phyloP scores from a whole-genome alignment of 2,888 invertebrate genomes.

The Parascotia fuliginaria region DNA sequence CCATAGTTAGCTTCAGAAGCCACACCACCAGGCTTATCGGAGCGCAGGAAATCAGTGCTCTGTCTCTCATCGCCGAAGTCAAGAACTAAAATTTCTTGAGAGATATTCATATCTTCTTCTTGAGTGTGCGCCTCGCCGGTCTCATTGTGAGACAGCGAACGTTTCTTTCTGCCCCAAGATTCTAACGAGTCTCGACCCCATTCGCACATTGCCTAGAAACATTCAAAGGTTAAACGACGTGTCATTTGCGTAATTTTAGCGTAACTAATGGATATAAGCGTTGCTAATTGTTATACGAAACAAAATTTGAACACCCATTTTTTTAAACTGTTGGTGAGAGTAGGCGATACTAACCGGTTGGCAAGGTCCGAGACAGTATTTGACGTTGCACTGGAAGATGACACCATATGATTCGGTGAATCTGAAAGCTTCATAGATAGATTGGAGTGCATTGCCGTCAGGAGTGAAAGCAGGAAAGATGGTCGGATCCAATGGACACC shows the following conservation, averaged over 20 bases:
- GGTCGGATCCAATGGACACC: conserved; percentile 96
- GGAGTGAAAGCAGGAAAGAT: conserved; percentile 97
- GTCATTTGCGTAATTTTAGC: conserved; percentile 34
- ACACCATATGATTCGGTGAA: conserved; percentile 98
- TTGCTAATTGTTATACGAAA: conserved; percentile 31
- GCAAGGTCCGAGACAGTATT: conserved; percentile 97
- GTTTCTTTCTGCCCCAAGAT: conserved; percentile 96
- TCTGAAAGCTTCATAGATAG: conserved; percentile 97
- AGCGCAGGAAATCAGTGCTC: conserved; percentile 91
- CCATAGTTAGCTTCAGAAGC: conserved; percentile 89
- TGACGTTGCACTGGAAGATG: conserved; percentile 98
- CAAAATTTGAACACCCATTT: conserved; percentile 18
- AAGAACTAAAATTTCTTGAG: conserved; percentile 96
- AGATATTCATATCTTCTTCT: conserved; percentile 95
- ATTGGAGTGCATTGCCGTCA: conserved; percentile 95
- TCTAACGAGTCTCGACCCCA: conserved; percentile 96
- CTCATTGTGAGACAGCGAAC: conserved; percentile 87
- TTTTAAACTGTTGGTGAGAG: conserved; percentile 15
- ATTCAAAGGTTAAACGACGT: conserved; percentile 40
- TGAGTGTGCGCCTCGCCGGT: conserved; percentile 87
- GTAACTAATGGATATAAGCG: conserved; percentile 34
- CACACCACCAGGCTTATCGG: conserved; percentile 88
- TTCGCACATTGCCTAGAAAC: conserved; percentile 92
- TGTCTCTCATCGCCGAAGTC: conserved; percentile 96
- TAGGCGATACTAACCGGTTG: conserved; percentile 90